A percentile compares a stretch with the other conserved stretches of the same genome.
phyloP scores from a whole-genome alignment of 2,113 vertebrate species.

The Rhadina sibilatrix region DNA sequence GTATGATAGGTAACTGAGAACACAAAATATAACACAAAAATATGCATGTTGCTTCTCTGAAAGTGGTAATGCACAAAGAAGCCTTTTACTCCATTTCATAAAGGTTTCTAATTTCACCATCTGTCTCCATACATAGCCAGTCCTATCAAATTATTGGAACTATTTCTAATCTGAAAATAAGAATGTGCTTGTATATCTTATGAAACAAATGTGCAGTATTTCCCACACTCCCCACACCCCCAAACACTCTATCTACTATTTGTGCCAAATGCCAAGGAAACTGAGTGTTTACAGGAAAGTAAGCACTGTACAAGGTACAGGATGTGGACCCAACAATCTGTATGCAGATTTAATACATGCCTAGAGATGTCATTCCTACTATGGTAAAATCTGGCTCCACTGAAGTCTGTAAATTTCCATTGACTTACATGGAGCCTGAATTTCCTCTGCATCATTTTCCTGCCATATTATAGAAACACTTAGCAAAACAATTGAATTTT shows the following conservation, averaged over 20 bases:
- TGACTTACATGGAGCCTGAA: background rate
- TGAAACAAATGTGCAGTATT: background rate
- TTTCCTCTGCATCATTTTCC: background rate
- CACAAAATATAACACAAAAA: background rate
- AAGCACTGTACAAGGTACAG: background rate
- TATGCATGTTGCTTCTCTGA: fast-evolving
- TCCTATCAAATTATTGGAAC: background rate
- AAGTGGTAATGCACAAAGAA: background rate
- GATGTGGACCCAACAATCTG: background rate
- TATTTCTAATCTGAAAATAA: background rate
- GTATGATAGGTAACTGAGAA: background rate
- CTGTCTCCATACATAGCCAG: background rate
- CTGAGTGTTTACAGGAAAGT: background rate
- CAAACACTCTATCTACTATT: background rate
- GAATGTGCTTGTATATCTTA: background rate
- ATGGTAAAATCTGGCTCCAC: background rate
- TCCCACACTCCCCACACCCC: background rate
- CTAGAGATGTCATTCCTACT: background rate
- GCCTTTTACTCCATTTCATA: background rate
- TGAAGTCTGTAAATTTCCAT: slow-evolving; percentile 32
- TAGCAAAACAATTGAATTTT: background rate
- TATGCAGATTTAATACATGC: slow-evolving; percentile 30
- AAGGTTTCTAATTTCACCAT: background rate
- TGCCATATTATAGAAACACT: background rate
- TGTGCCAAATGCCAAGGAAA: background rate